Conservation (phyloP, 2,797 vertebrate species). For the Astyanax mexicanus region DNA sequence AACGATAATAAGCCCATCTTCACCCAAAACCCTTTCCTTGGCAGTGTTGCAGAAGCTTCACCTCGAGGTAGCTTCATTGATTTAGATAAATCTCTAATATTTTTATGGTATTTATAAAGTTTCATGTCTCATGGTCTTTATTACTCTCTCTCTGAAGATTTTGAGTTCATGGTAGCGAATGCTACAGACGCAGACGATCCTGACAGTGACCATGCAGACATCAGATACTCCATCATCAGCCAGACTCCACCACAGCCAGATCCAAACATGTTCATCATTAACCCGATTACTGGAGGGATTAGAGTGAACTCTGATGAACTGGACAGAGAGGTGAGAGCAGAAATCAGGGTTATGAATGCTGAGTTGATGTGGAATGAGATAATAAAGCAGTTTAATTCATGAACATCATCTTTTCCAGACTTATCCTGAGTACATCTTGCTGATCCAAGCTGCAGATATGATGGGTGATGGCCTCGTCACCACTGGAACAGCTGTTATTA, state of each 20-base stretch:
- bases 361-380: neutral
- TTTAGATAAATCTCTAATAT: neutral
- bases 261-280: slow-evolving; percentile 78
- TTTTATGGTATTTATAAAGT: no score
- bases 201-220: slow-evolving; percentile 69
- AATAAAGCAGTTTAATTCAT: neutral
- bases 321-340: slow-evolving; percentile 82
- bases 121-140: no score
- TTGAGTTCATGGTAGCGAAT: slow-evolving; percentile 75
- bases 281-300: slow-evolving; percentile 76
- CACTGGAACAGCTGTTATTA: slow-evolving; percentile 74
- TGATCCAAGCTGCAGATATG: slow-evolving; percentile 78
- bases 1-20: slow-evolving; percentile 91
- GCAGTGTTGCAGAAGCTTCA: slow-evolving; percentile 81
- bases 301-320: slow-evolving; percentile 74
- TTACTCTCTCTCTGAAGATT: slow-evolving; percentile 68
- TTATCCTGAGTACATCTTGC: slow-evolving; percentile 78
- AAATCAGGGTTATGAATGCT: neutral
- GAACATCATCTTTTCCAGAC: slow-evolving; percentile 69
- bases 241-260: slow-evolving; percentile 70
- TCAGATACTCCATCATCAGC: slow-evolving; percentile 77
- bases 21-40: slow-evolving; percentile 73
- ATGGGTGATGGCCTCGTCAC: slow-evolving; percentile 66
- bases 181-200: slow-evolving; percentile 83
- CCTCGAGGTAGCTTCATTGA: slow-evolving; percentile 71